Evolutionary conservation across 2,113 vertebrate genomes (phyloP), one percentile per base, ranked within the genome.

Genomic region (Gobio gobio): DNA sequence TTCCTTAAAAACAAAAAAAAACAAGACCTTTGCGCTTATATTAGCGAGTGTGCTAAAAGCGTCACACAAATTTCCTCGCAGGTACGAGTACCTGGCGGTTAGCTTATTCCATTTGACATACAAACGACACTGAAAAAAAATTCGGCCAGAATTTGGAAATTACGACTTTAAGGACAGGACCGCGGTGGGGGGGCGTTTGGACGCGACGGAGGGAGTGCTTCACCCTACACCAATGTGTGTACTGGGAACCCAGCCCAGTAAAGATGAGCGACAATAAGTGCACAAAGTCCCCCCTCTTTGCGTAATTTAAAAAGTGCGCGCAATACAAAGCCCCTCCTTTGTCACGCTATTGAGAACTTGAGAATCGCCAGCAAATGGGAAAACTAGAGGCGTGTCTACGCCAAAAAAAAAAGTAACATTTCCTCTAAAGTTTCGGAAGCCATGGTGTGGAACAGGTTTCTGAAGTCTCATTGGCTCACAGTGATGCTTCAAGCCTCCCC

Each of bases 201-300:
- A 89, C 87, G 16, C 24, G 47, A 78, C 18, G 68, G 36, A 36
- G 49, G 33, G 43, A 12, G 51, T 47, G 87, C 51, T 87, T 83
- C 82, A 86, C 78, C 86, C 43, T 77, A 83, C 81, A 87, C n/a
- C n/a, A 84, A 77, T 49, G 88, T 87, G 84, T 86, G 81, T 91
- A 92, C 92, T 87, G 88, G 93, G 93, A 93, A 94, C 93, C 94
- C 93, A 94, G 94, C 94, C 94, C 92, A 92, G 92, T 89, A 85
- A 33, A 80, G 86, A 86, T 59, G 85, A 64, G 66, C 74, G 7
- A 77, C 49, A n/a, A 14, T 84, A 79, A 83, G 82, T 82, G 83
- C 88, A 78, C 68, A 72, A 74, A 77, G 74, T 86, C 72, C 70
- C 61, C 84, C 54, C 73, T 82, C 83, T 68, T 40, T 61, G 24